Base-by-base conservation (phyloP, 2,113 vertebrate species). In the Syngnathoides biaculeatus region DNA sequence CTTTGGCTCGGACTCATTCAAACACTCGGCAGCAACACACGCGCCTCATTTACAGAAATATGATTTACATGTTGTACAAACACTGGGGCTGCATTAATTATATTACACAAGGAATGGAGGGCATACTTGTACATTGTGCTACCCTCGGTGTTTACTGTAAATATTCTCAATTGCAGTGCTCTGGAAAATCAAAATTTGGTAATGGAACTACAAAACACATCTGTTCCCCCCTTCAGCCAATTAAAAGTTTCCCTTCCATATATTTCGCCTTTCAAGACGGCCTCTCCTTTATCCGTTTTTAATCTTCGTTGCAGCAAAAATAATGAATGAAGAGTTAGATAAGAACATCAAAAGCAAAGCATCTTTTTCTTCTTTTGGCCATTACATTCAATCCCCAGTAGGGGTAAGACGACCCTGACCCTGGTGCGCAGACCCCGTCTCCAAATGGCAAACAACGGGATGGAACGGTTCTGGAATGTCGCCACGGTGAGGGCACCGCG, bases 241-340 rank as follows among this genome's bases (percentile, higher is more conserved):
- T 90, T 88, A 87, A 88, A 89, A 86, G 78, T 87, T 85, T 85
- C 70, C 75, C 69, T 68, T 83, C 74, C 75, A 72, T 64, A 71
- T 72, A 79, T 71, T 74, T 11, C 73, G 11, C 71, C 60, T 78
- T 70, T 40, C 71, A 57, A 67, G 76, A 74, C 75, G 53, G 52
- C 65, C 65, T 81, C 7, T 40, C 80, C 39, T 59, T 68, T 71
- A 68, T 67, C 61, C 22, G 61, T 75, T 75, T 75, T 64, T 69
- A 64, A 53, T 58, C 55, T 43, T 11, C 67, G 27, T 65, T 43
- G 58, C 69, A 61, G 65, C 58, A 74, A 77, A 79, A 72, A 74
- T 75, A 74, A 74, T 53, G 50, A 55, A 85, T 82, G 70, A 81
- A 72, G 84, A 64, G 61, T 81, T 56, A 67, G 72, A 69, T 63